A percentile compares a stretch with the other conserved stretches of the same genome.
These are phyloP conservation scores for Pycnonotus jocosus DNA, from an alignment of 2,113 vertebrate species.

Conservation along the genomic window DNA sequence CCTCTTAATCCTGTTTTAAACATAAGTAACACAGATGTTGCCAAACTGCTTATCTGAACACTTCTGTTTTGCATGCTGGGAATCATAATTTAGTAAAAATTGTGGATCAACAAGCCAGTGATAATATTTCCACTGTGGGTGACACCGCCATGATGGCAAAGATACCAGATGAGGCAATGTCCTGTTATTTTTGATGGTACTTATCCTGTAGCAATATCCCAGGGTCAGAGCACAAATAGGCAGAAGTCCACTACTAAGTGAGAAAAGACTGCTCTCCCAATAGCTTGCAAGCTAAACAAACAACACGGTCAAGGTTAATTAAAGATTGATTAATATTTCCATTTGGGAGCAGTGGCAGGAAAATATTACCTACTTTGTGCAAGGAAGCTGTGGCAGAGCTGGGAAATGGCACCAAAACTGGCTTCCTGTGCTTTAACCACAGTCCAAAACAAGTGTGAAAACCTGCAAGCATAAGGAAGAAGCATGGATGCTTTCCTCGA, in stretches of 20 bases:
- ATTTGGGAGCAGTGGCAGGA: neutral
- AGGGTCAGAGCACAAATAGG: neutral
- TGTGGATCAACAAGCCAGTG: neutral
- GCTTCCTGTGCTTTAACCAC: neutral
- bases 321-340: neutral
- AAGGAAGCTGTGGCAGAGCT: neutral
- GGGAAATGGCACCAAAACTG: neutral
- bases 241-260: neutral
- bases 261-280: neutral
- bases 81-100: neutral
- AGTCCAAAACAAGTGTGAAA: neutral
- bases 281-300: neutral
- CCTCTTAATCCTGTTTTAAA: neutral
- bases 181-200: neutral
- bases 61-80: neutral
- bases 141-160: rapidly evolving
- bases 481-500: neutral
- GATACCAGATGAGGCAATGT: neutral
- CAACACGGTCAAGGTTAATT: neutral
- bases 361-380: neutral
- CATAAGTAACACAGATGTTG: neutral
- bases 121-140: neutral
- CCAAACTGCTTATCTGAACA: rapidly evolving
- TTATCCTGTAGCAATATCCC: neutral
- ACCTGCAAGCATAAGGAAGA: neutral